A percentile compares a stretch with the other conserved stretches of the same genome.
Conservation (phyloP, 2,888 invertebrate genomes). For the Endomychus coccineus region DNA sequence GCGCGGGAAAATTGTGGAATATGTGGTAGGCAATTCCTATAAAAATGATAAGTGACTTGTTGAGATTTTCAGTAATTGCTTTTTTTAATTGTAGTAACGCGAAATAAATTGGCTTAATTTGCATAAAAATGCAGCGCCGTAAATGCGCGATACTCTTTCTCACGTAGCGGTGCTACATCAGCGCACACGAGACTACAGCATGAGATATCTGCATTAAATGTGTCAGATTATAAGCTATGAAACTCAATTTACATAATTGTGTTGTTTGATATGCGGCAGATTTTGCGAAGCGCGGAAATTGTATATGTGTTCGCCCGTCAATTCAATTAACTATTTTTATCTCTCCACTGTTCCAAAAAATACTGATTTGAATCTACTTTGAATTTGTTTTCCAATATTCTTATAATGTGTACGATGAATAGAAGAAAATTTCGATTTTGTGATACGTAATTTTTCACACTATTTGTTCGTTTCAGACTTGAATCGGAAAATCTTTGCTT, state of each 20-base stretch:
- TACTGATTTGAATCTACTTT: no score
- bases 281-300: conserved; percentile 13
- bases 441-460: no score
- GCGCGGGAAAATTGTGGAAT: no score
- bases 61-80: conserved; percentile 21
- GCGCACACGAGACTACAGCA: not conserved
- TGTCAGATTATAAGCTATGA: conserved; percentile 39
- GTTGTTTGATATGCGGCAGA: conserved; percentile 23
- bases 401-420: no score
- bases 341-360: no score
- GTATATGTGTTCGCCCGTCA: conserved; percentile 8
- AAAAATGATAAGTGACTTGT: no score
- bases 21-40: no score
- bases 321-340: conserved; percentile 13
- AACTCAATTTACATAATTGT: conserved; percentile 36
- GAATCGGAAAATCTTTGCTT: no score
- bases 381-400: no score
- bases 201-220: conserved; percentile 32
- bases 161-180: conserved; percentile 32
- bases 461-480: no score
- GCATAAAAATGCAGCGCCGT: conserved; percentile 32
- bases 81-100: conserved; percentile 30
- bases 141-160: conserved; percentile 27
- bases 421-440: no score
- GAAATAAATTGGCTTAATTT: conserved; percentile 35